Evolutionary conservation across 2,888 invertebrate genomes (phyloP), one percentile per base, ranked within the genome.

Genomic region (Caenorhabditis zanzibari): DNA sequence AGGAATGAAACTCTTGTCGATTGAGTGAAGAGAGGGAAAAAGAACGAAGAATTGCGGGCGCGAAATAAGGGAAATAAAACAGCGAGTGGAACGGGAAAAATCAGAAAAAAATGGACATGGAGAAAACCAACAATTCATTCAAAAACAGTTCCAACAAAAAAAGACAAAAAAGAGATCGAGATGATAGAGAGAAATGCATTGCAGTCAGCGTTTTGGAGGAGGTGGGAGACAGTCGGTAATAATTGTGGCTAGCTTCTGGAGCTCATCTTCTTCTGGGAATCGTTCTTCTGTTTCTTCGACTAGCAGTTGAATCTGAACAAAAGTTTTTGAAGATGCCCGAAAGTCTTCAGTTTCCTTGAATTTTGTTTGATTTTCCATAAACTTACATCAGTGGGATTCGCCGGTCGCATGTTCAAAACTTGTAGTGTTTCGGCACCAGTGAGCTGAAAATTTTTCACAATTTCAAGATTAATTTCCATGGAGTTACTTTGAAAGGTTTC

Each of bases 201-300:
- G n/a, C 41, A 26, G 41, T 80, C 63, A 64, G 61, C 68, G 52
- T 22, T 64, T 71, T 52, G 79, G 79, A 12, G 82, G 77, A n/a
- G 82, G 85, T n/a, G 84, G 84, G 28, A 84, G 84, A 35, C 79
- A 79, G 35, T 84, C 84, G 54, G 81, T 54, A 22, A 84, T 66
- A 0, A 63, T 73, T 28, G 66, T 49, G 22, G 85, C 73, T 3
- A 87, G 66, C 56, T 74, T 64, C 10, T 83, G 66, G 19, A 88
- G 69, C 28, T 85, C 77, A 22, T 85, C 86, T 71, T 86, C 85
- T 32, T 72, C 69, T 38, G 85, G 80, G 41, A 85, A 84, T 19
- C 88, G 54, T 64, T 88, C 88, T 72, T 88, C 88, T 3, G 86
- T 86, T 63, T 88, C 88, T 68, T 88, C 88, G n/a, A 87, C 79